Percentiles rank a stretch among this genome's conserved stretches.
phyloP scores from a whole-genome alignment of 2,113 vertebrate species.

The Notechis scutatus region DNA sequence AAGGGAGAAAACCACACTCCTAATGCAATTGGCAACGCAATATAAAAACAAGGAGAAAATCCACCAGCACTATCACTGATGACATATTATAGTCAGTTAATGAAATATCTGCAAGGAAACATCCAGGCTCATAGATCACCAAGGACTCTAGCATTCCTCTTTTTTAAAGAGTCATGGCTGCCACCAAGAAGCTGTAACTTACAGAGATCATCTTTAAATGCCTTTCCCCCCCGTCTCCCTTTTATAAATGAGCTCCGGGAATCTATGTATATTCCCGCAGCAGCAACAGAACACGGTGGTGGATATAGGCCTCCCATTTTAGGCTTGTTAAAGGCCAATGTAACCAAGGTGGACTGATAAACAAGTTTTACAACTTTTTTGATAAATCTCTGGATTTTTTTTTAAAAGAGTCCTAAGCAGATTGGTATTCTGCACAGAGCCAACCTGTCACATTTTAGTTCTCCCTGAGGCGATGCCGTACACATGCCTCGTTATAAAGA shows the following conservation, averaged over 20 bases:
- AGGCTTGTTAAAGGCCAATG: background rate
- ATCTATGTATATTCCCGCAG: background rate
- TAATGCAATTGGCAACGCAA: background rate
- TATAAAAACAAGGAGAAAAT: background rate
- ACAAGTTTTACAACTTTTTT: slow-evolving; percentile 21
- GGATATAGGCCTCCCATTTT: background rate
- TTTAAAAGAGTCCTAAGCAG: slow-evolving; percentile 37
- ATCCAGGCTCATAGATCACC: background rate
- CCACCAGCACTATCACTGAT: background rate
- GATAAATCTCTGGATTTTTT: slow-evolving; percentile 9
- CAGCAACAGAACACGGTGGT: background rate
- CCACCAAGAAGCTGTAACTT: background rate
- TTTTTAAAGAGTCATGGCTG: background rate
- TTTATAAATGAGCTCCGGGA: background rate
- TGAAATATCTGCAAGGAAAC: background rate
- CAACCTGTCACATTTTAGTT: slow-evolving; percentile 16
- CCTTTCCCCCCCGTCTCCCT: background rate
- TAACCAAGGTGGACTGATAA: slow-evolving; percentile 45
- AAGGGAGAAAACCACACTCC: background rate
- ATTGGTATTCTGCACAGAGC: slow-evolving; percentile 32
- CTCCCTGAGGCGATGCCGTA: slow-evolving; percentile 32
- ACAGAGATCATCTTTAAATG: background rate
- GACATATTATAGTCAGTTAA: background rate
- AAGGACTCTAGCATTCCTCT: background rate
- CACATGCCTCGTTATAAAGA: slow-evolving; percentile 63